Conservation (phyloP, 2,797 vertebrate genomes). For the Hippocampus kuda region DNA sequence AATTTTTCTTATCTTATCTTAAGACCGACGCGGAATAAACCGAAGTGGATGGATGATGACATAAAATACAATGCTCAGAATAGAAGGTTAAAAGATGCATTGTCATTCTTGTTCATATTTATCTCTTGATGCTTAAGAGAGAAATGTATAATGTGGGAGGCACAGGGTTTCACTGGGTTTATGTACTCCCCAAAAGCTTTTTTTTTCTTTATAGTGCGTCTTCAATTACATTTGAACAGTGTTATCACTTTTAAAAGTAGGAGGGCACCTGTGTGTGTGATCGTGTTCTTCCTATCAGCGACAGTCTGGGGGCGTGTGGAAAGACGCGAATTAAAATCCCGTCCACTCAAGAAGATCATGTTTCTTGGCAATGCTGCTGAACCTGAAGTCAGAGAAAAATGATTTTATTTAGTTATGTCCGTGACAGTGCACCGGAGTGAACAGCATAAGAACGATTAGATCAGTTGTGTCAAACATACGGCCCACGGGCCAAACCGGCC, state of each 20-base stretch:
- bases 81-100: too few relatives aligned
- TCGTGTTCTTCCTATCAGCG: conserved; percentile 20
- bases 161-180: too few relatives aligned
- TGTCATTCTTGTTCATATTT: too few relatives aligned
- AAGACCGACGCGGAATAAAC: too few relatives aligned
- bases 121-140: too few relatives aligned
- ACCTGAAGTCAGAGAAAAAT: conserved; percentile 58
- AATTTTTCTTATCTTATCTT: too few relatives aligned
- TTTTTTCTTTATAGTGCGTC: neutral
- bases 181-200: too few relatives aligned
- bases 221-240: neutral
- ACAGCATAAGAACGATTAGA: neutral
- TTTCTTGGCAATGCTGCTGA: conserved; percentile 85
- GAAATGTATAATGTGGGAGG: too few relatives aligned
- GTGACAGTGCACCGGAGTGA: neutral
- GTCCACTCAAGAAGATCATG: conserved; percentile 83
- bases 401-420: neutral
- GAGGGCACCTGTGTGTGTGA: conserved; percentile 12
- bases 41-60: too few relatives aligned
- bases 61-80: too few relatives aligned
- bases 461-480: too few relatives aligned
- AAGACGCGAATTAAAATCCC: conserved; percentile 45
- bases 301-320: conserved; percentile 26
- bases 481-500: too few relatives aligned
- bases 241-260: neutral